Base-by-base conservation (phyloP, 2,888 invertebrate genomes). In the Eupsilia transversa region DNA sequence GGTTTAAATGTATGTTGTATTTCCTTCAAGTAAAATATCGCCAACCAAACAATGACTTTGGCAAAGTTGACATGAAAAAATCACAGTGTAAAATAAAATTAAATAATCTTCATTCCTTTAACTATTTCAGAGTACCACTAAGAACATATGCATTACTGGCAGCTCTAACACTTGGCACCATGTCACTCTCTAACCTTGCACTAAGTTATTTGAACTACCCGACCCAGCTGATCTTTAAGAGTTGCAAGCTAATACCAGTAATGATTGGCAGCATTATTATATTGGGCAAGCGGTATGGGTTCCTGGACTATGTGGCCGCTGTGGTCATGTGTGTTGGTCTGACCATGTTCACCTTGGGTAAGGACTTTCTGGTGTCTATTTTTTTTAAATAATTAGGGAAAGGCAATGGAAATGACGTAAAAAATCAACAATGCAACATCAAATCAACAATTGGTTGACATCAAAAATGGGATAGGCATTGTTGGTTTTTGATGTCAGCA, bases 201-300 rank as follows among this genome's bases (percentile, higher is more conserved):
- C 96, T 99, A 20, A 99, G 98, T 66, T 99, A 99, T 93, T 96
- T 99, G 20, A 99, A 99, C 94, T 99, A 99, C 94, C 99, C 99
- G 0, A 99, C 99, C 0, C 99, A 99, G 96, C 98, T 99, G 59
- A 99, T 99, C 89, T 99, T 99, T 92, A 99, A 99, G 93, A 99
- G 99, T 92, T 99, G 99, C 94, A 99, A 99, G 93, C 97, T 99
- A 0, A 99, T 99, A 88, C 99, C 99, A 0, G 99, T 99, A 0
- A 97, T 99, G 92, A 97, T 99, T 80, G 99, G 99, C 35, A 99
- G 99, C 86, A 98, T 99, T 85, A 91, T 99, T 66, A 99, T 99
- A 89, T 98, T 99, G 95, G 98, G 98, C 74, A 99, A 99, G 94
- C 97, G 97, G 86, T 99, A 99, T 93, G 98, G 98, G 2, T 96